Percentiles rank a stretch among this genome's conserved stretches.
These are phyloP conservation scores for Meda fulgida DNA, from an alignment of 2,797 vertebrate genomes.

Conservation along the genomic window DNA sequence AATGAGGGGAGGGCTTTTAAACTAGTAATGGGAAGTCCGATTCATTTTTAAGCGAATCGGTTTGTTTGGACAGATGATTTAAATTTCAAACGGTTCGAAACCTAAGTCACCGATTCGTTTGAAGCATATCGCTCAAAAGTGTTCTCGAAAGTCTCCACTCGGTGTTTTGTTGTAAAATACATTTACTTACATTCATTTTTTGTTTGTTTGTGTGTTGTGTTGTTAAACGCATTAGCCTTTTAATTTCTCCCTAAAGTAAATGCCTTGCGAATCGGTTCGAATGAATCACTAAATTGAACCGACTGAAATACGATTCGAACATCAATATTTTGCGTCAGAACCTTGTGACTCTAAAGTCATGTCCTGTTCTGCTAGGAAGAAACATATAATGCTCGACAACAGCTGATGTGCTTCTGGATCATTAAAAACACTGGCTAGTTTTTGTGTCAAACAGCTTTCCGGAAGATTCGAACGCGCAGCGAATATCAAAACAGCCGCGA, in stretches of 20 bases:
- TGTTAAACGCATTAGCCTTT: background rate
- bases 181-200: background rate
- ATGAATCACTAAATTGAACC: background rate
- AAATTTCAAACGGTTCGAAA: background rate
- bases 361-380: constrained; percentile 59
- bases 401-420: constrained; percentile 51
- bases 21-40: background rate
- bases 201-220: background rate
- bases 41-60: background rate
- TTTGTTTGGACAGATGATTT: background rate
- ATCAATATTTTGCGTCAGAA: constrained; percentile 55
- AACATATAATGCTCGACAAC: constrained; percentile 41
- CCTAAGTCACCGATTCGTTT: background rate
- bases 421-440: constrained; percentile 26
- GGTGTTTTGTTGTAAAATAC: background rate
- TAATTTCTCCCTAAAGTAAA: background rate
- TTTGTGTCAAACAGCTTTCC: background rate
- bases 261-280: background rate
- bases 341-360: constrained; percentile 67
- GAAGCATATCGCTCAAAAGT: background rate
- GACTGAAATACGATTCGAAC: constrained; percentile 1
- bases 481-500: background rate
- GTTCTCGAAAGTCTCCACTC: background rate
- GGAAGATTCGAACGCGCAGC: background rate
- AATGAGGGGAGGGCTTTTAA: constrained; percentile 10